phyloP scores from a whole-genome alignment of 2,797 vertebrate genomes.

The Pipistrellus pygmaeus region DNA sequence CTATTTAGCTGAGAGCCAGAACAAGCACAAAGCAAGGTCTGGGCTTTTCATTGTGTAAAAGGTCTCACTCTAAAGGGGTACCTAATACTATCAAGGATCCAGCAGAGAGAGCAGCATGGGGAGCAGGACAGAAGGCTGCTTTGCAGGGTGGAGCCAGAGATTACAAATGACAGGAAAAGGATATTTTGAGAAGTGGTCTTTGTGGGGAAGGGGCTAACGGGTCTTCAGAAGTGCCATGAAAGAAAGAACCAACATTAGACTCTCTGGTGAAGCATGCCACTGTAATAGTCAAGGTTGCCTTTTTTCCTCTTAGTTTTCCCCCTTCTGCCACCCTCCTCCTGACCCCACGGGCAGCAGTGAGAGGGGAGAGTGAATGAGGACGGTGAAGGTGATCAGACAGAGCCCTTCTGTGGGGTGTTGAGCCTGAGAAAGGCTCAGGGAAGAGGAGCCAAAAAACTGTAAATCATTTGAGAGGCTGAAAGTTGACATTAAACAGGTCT shows the following conservation, averaged over 20 bases:
- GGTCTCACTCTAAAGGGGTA: neutral
- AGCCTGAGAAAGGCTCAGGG: neutral
- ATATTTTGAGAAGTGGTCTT: neutral
- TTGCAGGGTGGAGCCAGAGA: neutral
- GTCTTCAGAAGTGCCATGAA: neutral
- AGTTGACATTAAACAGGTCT: neutral
- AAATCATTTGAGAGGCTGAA: neutral
- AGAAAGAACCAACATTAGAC: neutral
- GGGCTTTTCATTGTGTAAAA: neutral
- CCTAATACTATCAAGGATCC: neutral
- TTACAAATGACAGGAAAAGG: neutral
- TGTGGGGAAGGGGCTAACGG: fast-evolving
- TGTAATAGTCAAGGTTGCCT: neutral
- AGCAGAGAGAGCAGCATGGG: neutral
- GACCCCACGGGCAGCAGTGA: neutral
- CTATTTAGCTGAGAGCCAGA: neutral
- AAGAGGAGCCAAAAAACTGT: neutral
- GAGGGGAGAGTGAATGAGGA: no score
- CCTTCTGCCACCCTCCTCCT: neutral
- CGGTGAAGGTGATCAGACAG: fast-evolving
- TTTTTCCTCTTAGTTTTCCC: neutral
- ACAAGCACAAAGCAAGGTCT: neutral
- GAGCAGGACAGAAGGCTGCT: no score
- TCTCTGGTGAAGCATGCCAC: neutral
- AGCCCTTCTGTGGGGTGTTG: neutral